Evolutionary conservation across 2,888 invertebrate species (phyloP), one percentile per base, ranked within the genome.

Genomic region (Lasioglossum leucozonium): DNA sequence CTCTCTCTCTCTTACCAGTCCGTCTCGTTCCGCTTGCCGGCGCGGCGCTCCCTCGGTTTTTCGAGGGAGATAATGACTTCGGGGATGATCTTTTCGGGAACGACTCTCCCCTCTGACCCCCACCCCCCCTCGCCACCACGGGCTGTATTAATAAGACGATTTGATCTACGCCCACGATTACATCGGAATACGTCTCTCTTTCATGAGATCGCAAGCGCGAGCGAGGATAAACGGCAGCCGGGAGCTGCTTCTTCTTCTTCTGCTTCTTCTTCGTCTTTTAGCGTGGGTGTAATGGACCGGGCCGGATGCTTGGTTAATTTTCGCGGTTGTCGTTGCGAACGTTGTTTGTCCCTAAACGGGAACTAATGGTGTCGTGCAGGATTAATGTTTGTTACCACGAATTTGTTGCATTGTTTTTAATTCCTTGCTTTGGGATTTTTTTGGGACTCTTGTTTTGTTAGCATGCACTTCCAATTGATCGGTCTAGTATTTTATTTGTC

Each of bases 41-140:
- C 3, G n/a, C 22, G 6, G 47, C 3, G n/a, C 18, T 18, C 13
- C 18, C 22, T 10, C 10, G 34, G 65, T 67, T 82, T 85, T 76
- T 67, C 81, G 65, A 81, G 72, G 65, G 74, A 72, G 62, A 85
- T 87, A 88, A 89, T 81, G 89, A 86, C 79, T 81, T 73, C 67
- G 55, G 84, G 89, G 89, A 89, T 89, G 89, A 89, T 89, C 87
- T 84, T 89, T 89, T 82, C 75, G 71, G 73, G 79, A 22, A 37
- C 65, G 4, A 10, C 65, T 67, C 65, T 67, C 1, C 34, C 65
- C 34, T 67, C 37, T 22, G 34, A 22, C 22, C 34, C 65, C 34
- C 65, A 30, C 62, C 62, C 58, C 30, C 22, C n/a, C n/a, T n/a
- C n/a, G n/a, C n/a, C n/a, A n/a, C n/a, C n/a, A n/a, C n/a, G n/a